These are phyloP conservation scores for Cydia pomonella DNA, from an alignment of 1,140 invertebrate genomes.

Conservation along the genomic window DNA sequence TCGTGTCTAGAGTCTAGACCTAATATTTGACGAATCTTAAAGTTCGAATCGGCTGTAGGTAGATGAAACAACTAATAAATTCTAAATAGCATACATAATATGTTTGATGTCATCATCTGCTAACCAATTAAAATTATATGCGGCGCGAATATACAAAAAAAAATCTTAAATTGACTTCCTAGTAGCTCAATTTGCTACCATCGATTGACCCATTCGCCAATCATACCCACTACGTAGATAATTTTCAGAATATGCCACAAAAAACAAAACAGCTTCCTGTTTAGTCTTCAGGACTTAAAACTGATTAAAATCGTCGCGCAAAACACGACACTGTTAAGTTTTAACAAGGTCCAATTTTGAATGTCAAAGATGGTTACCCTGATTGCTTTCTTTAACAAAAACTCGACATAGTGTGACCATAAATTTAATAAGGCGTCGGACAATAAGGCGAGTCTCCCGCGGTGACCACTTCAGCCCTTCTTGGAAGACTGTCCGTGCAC, in stretches of 20 bases:
- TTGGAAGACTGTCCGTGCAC: conserved; percentile 11
- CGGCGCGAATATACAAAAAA: neutral
- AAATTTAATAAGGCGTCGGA: conserved; percentile 24
- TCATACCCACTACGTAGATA: conserved; percentile 1
- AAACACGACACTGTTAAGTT: neutral
- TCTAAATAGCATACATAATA: no score
- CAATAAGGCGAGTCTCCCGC: conserved; percentile 24
- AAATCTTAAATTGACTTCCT: neutral
- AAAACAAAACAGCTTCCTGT: conserved; percentile 28
- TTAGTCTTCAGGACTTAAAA: conserved; percentile 1
- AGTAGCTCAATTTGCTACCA: conserved; percentile 11
- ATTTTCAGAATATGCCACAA: neutral
- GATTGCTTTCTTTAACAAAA: conserved; percentile 19
- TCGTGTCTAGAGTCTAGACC: no score
- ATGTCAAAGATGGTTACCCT: neutral
- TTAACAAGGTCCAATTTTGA: neutral
- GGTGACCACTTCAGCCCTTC: conserved; percentile 28
- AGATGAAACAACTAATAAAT: no score
- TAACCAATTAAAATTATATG: neutral
- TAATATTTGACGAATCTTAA: no score
- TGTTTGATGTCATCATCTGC: no score
- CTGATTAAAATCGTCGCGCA: neutral
- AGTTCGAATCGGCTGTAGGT: no score
- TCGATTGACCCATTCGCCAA: conserved; percentile 10
- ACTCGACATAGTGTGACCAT: conserved; percentile 25